Percentiles rank a stretch among this genome's conserved stretches.
These are phyloP conservation scores for Tetrao urogallus DNA, from an alignment of 2,113 vertebrate species.

Conservation along the genomic window DNA sequence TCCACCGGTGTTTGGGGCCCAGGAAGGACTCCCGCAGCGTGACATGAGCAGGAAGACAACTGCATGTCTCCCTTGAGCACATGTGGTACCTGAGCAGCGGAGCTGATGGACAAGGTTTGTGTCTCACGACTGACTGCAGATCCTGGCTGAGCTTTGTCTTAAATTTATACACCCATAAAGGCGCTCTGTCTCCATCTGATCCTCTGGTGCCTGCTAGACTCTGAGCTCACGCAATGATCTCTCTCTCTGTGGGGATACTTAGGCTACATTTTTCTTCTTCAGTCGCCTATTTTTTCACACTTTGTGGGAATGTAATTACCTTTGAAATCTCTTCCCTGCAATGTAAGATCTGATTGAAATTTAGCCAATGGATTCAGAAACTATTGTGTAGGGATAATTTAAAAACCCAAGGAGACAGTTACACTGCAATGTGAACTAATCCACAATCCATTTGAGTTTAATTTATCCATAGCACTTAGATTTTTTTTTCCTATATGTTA, in stretches of 20 bases:
- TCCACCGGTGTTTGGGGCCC: neutral
- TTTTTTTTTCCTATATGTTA: neutral
- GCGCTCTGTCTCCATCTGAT: fast-evolving
- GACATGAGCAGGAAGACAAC: fast-evolving
- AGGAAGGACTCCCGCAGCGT: neutral
- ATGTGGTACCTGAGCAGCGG: fast-evolving
- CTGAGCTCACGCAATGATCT: neutral
- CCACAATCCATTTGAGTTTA: neutral
- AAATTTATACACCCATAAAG: neutral
- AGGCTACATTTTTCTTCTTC: neutral
- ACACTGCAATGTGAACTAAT: neutral
- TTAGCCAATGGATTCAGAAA: neutral
- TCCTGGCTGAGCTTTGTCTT: neutral
- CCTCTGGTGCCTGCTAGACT: neutral
- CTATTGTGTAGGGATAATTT: neutral
- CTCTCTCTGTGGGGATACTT: neutral
- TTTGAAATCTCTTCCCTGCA: neutral
- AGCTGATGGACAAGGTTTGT: neutral
- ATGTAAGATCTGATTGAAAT: slow-evolving; percentile 8
- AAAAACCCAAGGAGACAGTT: slow-evolving; percentile 18
- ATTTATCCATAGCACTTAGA: neutral
- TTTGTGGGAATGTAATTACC: slow-evolving; percentile 27
- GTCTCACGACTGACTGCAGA: neutral
- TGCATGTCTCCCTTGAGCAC: neutral
- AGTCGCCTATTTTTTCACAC: neutral